Evolutionary conservation across 2,113 vertebrate genomes (phyloP).

Genomic region (Tachycineta bicolor): DNA sequence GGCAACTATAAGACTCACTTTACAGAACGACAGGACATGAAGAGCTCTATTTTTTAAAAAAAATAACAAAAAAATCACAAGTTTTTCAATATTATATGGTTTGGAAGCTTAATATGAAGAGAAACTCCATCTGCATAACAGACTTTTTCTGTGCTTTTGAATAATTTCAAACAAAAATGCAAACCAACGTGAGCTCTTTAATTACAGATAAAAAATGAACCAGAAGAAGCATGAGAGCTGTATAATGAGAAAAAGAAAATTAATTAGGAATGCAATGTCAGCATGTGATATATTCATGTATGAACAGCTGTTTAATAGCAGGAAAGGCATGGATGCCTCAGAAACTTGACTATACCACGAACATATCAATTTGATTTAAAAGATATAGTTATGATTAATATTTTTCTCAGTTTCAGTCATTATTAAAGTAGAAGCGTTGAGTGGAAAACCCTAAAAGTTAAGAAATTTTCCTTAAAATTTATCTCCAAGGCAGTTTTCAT

Average conservation of each 20-base stretch:
- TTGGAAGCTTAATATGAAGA: neutral
- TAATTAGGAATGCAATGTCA: neutral
- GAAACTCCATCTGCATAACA: neutral
- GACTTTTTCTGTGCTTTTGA: neutral
- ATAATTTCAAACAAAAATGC: neutral
- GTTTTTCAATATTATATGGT: neutral
- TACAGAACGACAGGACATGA: neutral
- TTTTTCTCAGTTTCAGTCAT: neutral
- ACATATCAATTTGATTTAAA: neutral
- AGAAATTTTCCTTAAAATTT: neutral
- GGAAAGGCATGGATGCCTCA: neutral
- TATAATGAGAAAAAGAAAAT: neutral
- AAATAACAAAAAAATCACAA: neutral
- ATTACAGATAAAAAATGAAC: neutral
- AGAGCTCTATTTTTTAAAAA: neutral
- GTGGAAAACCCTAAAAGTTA: neutral
- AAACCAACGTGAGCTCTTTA: neutral
- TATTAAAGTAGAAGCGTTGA: neutral
- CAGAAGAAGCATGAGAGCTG: neutral
- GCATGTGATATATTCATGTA: neutral
- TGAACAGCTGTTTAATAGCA: neutral
- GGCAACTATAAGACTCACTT: slow-evolving; percentile 34
- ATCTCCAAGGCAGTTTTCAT: neutral
- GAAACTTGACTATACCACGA: neutral
- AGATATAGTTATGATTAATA: neutral